Evolutionary conservation across 2,888 invertebrate species (phyloP).

Genomic region (Biston betularia): DNA sequence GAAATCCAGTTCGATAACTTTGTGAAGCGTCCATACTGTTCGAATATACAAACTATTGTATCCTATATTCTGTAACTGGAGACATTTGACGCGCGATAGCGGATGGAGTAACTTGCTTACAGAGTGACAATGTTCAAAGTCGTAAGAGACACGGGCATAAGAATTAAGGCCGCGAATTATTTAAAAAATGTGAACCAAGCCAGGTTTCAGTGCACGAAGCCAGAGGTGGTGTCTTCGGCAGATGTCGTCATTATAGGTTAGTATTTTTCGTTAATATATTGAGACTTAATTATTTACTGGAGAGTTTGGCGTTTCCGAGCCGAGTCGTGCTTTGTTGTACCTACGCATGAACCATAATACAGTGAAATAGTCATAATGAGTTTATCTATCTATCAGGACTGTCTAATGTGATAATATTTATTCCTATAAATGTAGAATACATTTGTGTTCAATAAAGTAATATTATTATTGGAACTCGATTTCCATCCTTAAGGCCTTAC

Average conservation of each 20-base stretch:
- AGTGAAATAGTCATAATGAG: no score
- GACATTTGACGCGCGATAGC: slow-evolving; percentile 44
- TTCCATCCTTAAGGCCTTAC: no score
- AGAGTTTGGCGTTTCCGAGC: not conserved
- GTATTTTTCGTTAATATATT: slow-evolving; percentile 43
- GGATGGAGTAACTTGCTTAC: slow-evolving; percentile 37
- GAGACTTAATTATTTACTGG: not conserved
- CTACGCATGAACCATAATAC: no score
- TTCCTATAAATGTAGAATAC: no score
- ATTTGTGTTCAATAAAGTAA: no score
- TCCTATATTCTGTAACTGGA: slow-evolving; percentile 20
- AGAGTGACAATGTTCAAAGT: slow-evolving; percentile 70
- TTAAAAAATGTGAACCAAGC: slow-evolving; percentile 57
- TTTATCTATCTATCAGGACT: no score
- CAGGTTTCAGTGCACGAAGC: slow-evolving; percentile 56
- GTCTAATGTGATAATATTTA: no score
- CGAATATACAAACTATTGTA: not conserved
- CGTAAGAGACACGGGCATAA: slow-evolving; percentile 60
- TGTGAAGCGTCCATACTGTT: slow-evolving; percentile 20
- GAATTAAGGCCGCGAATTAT: slow-evolving; percentile 60
- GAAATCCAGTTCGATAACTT: no score
- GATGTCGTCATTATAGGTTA: slow-evolving; percentile 93
- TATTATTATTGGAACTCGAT: no score
- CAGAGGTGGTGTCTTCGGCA: slow-evolving; percentile 83
- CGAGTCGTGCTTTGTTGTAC: not conserved